Evolutionary conservation across 2,797 vertebrate genomes (phyloP).

Genomic region (Anabas testudineus): DNA sequence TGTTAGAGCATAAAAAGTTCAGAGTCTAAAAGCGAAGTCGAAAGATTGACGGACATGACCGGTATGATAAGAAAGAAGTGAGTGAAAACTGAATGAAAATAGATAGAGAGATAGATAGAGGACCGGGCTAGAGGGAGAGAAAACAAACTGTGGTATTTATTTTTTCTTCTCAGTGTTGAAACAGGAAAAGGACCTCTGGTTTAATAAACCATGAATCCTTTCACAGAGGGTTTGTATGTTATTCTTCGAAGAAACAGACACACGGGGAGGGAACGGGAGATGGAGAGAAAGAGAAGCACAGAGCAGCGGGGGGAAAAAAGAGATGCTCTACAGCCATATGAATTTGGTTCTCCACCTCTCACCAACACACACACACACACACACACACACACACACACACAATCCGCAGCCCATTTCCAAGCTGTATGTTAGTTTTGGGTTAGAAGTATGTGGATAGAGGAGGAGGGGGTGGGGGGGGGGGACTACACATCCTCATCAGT

Average conservation of each 20-base stretch:
- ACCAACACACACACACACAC: constrained; percentile 27
- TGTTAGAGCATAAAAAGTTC: constrained; percentile 45
- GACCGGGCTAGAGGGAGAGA: constrained; percentile 66
- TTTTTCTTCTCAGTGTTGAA: constrained; percentile 91
- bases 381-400: constrained; percentile 23
- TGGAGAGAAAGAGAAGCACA: constrained; percentile 48
- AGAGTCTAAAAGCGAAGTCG: constrained; percentile 33
- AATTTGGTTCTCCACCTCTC: constrained; percentile 46
- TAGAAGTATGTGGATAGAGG: constrained; percentile 67
- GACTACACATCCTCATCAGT: constrained; percentile 68
- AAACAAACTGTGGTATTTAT: constrained; percentile 90
- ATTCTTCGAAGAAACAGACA: constrained; percentile 84
- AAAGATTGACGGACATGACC: constrained; percentile 55
- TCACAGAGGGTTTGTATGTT: constrained; percentile 91
- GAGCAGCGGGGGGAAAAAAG: constrained; percentile 47
- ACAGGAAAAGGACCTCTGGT: constrained; percentile 88
- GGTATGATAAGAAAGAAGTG: constrained; percentile 11
- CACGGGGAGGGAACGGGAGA: constrained; percentile 59
- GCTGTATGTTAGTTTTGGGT: constrained; percentile 83
- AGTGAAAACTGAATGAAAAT: constrained; percentile 67
- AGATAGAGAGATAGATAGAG: constrained; percentile 71
- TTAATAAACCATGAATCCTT: constrained; percentile 96
- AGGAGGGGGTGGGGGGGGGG: constrained; percentile 62
- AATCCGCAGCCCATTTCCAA: constrained; percentile 77
- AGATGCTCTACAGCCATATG: constrained; percentile 72